Base-by-base conservation (phyloP, 2,888 invertebrate species). In the Tenthredo distinguenda region DNA sequence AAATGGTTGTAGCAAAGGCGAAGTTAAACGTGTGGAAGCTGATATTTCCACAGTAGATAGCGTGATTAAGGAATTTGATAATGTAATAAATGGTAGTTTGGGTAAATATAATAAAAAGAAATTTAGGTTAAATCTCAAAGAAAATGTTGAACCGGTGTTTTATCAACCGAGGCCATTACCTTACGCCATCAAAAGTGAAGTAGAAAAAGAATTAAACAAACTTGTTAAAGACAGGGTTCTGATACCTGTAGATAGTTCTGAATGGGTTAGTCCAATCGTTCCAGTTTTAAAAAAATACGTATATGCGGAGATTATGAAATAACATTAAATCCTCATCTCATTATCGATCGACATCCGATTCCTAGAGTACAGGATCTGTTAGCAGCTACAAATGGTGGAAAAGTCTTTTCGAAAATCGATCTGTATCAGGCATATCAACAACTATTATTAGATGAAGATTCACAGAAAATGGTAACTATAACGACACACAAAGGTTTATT, bases 191-290 rank as follows among this genome's bases (percentile, higher is more conserved):
- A 55, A 55, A n/a, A 6, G 0, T 18, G 4, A 55, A n/a, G n/a
- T 55, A 1, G 55, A 55, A 7, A 55, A 55, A n/a, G 55, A 55
- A 18, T 18, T 55, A 5, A n/a, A 55, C n/a, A 55, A n/a, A 55
- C n/a, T 55, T 18, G n/a, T 55, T 55, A 5, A n/a, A 18, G n/a
- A n/a, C 6, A n/a, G 7, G n/a, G n/a, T 55, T 55, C 0, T n/a
- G 7, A 7, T 55, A 12, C 86, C 87, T 65, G 87, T 90, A 26
- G 88, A 88, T 26, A 84, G 77, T 84, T 85, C 87, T 31, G 87
- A 88, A 5, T 91, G 91, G 90, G 91, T 87, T 18, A 90, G 90
- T 26, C 90, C 91, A 2, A 85, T 91, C 18, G 90, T 91, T 18
- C 88, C 89, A 6, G 88, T 91, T 0, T 84, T 88, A 0, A 90